Evolutionary conservation across 2,888 invertebrate genomes (phyloP), one percentile per base, ranked within the genome.

Genomic region (Oasisia sp.): DNA sequence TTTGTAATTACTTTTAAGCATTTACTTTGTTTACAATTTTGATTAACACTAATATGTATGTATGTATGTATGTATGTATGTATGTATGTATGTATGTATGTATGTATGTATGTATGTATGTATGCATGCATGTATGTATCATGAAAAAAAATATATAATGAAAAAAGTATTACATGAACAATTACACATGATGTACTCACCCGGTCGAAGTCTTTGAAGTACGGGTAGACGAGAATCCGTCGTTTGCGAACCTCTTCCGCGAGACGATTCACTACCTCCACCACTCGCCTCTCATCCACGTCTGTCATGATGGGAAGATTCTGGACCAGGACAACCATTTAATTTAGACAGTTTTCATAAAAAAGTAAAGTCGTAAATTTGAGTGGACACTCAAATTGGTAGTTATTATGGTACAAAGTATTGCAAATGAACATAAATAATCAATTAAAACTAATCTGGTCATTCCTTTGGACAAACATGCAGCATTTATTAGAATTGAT

Each of bases 181-280:
- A 4, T 27, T n/a, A 27, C 3, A n/a, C n/a, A 38, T 38, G 4
- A 38, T 74, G 19, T 92, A 93, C 94, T 92, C 94, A 96, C 96
- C 94, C 96, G 94, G 93, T 96, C 96, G 94, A 95, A 96, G 94
- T 96, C 96, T 94, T 96, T 96, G 94, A 96, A 96, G 94, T 96
- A 96, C 38, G 95, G 95, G 93, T 96, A 96, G 94, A 96, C 95
- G 94, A 95, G 94, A 8, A 96, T 94, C 90, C 96, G 93, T n/a
- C 95, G 93, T 89, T 95, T 95, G n/a, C 94, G 93, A 32, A 96
- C 96, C 93, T 96, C 95, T 90, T 96, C 95, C 0, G 94, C 93
- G 14, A 96, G 94, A 91, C 94, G 94, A 32, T 93, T 92, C 32
- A 96, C 92, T 11, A 96, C 94, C 89, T 94, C 93, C 32, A 93